Evolutionary conservation across 2,888 invertebrate species (phyloP).

Genomic region (Cerastoderma edule): DNA sequence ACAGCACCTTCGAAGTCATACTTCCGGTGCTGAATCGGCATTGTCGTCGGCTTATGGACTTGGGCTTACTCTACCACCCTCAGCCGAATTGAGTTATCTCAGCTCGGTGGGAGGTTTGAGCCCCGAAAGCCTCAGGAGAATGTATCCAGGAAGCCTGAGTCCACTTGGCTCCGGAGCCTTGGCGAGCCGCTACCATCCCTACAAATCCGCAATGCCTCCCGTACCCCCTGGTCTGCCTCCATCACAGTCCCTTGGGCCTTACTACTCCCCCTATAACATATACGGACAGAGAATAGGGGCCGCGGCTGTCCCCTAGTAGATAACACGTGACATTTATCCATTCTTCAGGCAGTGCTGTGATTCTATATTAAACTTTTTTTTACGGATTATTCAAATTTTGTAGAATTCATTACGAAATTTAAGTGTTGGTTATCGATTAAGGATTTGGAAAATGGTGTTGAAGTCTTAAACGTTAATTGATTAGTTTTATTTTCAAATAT

Average conservation of each 20-base stretch:
- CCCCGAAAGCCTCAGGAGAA: conserved; percentile 89
- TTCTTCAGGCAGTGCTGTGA: conserved; percentile 18
- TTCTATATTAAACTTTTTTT: neutral
- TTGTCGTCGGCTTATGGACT: conserved; percentile 56
- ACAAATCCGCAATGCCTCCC: conserved; percentile 88
- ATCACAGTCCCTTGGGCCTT: conserved; percentile 85
- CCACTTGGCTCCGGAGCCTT: conserved; percentile 87
- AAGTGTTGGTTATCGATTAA: too few species aligned
- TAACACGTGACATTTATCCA: neutral
- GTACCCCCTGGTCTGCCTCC: conserved; percentile 84
- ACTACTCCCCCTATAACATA: conserved; percentile 94
- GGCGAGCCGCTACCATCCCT: conserved; percentile 95
- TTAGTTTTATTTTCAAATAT: too few species aligned
- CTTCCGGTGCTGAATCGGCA: conserved; percentile 83
- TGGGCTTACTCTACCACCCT: conserved; percentile 56
- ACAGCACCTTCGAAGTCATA: conserved; percentile 96
- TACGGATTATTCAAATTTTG: too few species aligned
- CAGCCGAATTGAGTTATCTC: conserved; percentile 45
- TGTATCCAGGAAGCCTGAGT: conserved; percentile 89
- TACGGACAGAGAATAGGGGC: conserved; percentile 87
- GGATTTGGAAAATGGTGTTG: too few species aligned
- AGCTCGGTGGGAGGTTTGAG: conserved; percentile 70
- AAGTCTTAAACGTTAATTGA: too few species aligned
- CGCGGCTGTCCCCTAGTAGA: conserved; percentile 67
- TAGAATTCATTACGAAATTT: too few species aligned